Evolutionary conservation across 2,888 invertebrate genomes (phyloP), one percentile per base, ranked within the genome.

Genomic region (Amblyjoppa proteus): DNA sequence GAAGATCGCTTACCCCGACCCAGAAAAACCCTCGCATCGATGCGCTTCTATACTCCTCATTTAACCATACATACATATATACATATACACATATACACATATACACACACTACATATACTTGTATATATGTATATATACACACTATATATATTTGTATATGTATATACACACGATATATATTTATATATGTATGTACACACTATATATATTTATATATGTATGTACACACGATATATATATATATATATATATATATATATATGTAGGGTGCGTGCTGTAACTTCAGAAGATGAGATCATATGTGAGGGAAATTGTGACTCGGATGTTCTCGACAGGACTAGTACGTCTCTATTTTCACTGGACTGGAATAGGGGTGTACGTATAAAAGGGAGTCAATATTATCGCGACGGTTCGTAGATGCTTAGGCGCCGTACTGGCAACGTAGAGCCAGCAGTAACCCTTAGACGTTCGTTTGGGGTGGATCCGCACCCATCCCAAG

Each of bases 391-490:
- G 66, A 71, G 69, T 81, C 79, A 76, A 86, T 66, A 81, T 86
- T 83, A 81, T 87, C 80, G 81, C 76, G 83, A 90, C 84, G 88
- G 90, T 85, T 90, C 88, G 85, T 91, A 91, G 74, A 71, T 77
- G 58, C 70, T 83, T 81, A 88, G 89, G 90, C 91, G 91, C 90
- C 91, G 89, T 88, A 87, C 87, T 89, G 90, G 87, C 90, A 89
- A 85, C 80, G 80, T 73, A 73, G 51, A 81, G 84, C 87, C 86
- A 85, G 61, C 91, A 92, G 93, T 93, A 89, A 90, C 91, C 92
- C 91, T 90, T 88, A 88, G 90, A 90, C 91, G 85, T 88, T 91
- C 90, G 81, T 86, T 85, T 89, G 89, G 91, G 92, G 89, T 90
- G 89, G 91, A 91, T 89, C 66, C 80, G 70, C 74, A 73, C 80